Evolutionary conservation across 2,797 vertebrate genomes (phyloP).

Genomic region (Etheostoma perlongum): DNA sequence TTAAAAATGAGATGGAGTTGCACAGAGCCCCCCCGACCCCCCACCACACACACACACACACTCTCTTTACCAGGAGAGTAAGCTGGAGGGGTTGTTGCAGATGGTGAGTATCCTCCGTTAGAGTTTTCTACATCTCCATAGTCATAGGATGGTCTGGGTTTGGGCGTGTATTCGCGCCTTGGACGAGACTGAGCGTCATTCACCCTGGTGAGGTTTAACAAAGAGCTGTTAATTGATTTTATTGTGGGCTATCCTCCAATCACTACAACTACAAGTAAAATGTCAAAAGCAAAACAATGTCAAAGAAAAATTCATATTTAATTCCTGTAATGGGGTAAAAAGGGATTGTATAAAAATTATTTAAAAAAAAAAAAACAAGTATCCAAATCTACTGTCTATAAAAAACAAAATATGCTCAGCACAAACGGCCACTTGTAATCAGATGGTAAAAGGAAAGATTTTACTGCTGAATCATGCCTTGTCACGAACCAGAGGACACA

Average conservation of each 20-base stretch:
- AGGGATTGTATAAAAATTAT: no score
- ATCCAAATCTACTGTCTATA: background rate
- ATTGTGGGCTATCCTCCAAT: background rate
- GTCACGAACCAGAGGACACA: conserved; percentile 26
- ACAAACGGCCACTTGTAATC: conserved; percentile 13
- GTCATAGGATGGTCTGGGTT: conserved; percentile 87
- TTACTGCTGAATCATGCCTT: conserved; percentile 21
- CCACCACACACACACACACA: background rate
- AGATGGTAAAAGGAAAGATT: conserved; percentile 2
- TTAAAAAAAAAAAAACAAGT: background rate
- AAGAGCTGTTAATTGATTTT: background rate
- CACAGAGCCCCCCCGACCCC: background rate
- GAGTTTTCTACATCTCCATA: conserved; percentile 86
- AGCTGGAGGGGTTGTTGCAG: conserved; percentile 63
- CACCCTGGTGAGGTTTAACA: conserved; percentile 81
- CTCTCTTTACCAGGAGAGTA: conserved; percentile 71
- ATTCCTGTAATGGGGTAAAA: no score
- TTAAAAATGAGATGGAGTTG: conserved; percentile 11
- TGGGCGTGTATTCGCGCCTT: conserved; percentile 88
- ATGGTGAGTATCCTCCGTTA: conserved; percentile 88
- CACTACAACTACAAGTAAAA: background rate
- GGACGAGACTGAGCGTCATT: conserved; percentile 89
- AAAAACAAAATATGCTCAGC: background rate
- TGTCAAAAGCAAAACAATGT: background rate
- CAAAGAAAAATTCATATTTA: background rate